These are phyloP conservation scores for Anguilla anguilla DNA, from an alignment of 2,797 vertebrate genomes.

Conservation along the genomic window DNA sequence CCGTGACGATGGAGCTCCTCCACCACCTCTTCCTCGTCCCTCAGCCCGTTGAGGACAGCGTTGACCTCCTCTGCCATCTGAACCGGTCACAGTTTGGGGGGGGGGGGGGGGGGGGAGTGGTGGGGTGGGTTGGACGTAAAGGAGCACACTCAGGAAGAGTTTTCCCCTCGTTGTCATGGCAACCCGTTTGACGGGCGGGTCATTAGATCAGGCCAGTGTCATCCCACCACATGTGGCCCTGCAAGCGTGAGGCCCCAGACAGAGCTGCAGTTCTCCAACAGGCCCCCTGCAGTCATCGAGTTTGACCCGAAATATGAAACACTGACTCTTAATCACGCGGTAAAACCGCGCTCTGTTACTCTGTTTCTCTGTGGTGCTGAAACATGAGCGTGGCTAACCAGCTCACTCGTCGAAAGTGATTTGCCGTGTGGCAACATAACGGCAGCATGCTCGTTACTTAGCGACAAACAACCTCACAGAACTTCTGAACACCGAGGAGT, in stretches of 20 bases:
- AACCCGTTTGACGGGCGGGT: neutral
- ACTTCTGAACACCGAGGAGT: too few species aligned
- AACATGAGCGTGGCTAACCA: neutral
- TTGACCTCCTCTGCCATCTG: constrained; percentile 77
- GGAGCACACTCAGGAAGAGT: neutral
- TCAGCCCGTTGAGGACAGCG: constrained; percentile 64
- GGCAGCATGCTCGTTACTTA: neutral
- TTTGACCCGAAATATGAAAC: neutral
- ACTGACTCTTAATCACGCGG: neutral
- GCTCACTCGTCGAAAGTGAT: neutral
- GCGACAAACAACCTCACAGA: neutral
- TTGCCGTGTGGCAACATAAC: neutral
- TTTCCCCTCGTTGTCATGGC: neutral
- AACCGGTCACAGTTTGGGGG: constrained; percentile 20
- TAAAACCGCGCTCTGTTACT: neutral
- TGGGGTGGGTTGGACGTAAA: too few species aligned
- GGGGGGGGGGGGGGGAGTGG: neutral
- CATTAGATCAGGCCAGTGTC: neutral
- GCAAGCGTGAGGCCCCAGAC: too few species aligned
- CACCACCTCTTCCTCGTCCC: constrained; percentile 44
- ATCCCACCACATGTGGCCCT: too few species aligned
- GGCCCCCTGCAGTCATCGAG: neutral
- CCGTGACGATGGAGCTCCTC: constrained; percentile 36
- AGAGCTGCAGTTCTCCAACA: too few species aligned
- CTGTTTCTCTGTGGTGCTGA: neutral